Percentiles rank a stretch among this genome's conserved stretches.
These are phyloP conservation scores for Leptarthrus brevirostris DNA, from an alignment of 2,888 invertebrate species.

Conservation along the genomic window DNA sequence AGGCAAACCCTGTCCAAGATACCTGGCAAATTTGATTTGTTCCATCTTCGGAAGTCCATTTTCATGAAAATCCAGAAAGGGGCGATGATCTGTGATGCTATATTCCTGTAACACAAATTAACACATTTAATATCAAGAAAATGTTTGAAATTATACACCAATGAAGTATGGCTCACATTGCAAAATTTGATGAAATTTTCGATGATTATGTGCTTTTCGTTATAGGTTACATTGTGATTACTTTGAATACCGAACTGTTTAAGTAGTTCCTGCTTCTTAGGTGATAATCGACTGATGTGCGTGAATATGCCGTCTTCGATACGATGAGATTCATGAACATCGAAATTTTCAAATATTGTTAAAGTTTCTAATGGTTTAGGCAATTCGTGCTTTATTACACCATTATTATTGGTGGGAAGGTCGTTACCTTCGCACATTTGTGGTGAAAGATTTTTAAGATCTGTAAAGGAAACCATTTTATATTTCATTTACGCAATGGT, in stretches of 20 bases:
- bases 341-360: conserved; percentile 65
- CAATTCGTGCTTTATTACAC: conserved; percentile 53
- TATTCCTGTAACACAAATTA: conserved; percentile 60
- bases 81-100: conserved; percentile 65
- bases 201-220: conserved; percentile 67
- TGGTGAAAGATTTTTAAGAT: conserved; percentile 65
- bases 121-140: conserved; percentile 11
- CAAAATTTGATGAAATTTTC: conserved; percentile 67
- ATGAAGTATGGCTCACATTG: conserved; percentile 62
- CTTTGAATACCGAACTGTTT: conserved; percentile 66
- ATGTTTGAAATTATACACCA: conserved; percentile 56
- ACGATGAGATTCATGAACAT: conserved; percentile 66
- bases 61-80: conserved; percentile 65
- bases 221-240: conserved; percentile 66
- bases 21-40: conserved; percentile 67
- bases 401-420: conserved; percentile 57
- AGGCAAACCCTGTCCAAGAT: conserved; percentile 66
- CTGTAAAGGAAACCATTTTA: conserved; percentile 56
- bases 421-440: conserved; percentile 63
- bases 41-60: conserved; percentile 66
- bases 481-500: conserved; percentile 2
- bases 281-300: conserved; percentile 66
- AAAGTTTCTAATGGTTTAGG: conserved; percentile 63
- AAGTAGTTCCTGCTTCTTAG: conserved; percentile 66
- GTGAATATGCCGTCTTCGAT: conserved; percentile 67